Evolutionary conservation across 2,797 vertebrate genomes (phyloP).

Genomic region (Tamandua tetradactyla): DNA sequence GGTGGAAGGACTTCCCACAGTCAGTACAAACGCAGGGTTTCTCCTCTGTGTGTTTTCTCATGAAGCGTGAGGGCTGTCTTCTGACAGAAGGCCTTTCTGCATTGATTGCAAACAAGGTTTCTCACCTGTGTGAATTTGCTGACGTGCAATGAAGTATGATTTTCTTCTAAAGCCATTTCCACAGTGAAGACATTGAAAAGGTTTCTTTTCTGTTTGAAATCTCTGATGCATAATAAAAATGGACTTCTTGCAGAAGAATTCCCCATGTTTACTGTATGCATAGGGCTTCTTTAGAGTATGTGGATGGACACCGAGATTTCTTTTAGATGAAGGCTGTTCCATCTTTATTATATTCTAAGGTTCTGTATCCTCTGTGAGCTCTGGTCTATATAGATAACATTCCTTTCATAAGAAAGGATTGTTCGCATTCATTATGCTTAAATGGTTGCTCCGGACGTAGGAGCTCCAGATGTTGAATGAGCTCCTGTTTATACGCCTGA

Average conservation of each 20-base stretch:
- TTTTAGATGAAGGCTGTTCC: slow-evolving; percentile 54
- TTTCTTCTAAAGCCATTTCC: slow-evolving; percentile 78
- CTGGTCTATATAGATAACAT: slow-evolving; percentile 58
- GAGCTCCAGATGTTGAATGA: slow-evolving; percentile 46
- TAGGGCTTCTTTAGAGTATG: slow-evolving; percentile 66
- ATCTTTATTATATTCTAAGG: slow-evolving; percentile 57
- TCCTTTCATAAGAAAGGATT: slow-evolving; percentile 64
- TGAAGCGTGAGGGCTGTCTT: slow-evolving; percentile 80
- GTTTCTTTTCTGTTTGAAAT: slow-evolving; percentile 69
- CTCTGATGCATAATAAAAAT: slow-evolving; percentile 64
- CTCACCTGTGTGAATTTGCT: slow-evolving; percentile 79
- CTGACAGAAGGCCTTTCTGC: slow-evolving; percentile 78
- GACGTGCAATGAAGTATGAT: slow-evolving; percentile 77
- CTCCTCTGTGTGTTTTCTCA: slow-evolving; percentile 77
- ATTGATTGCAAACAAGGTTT: slow-evolving; percentile 78
- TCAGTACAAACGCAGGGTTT: slow-evolving; percentile 76
- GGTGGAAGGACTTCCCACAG: slow-evolving; percentile 78
- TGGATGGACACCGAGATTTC: slow-evolving; percentile 35
- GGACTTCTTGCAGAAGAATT: slow-evolving; percentile 68
- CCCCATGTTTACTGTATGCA: slow-evolving; percentile 62
- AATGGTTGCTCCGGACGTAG: slow-evolving; percentile 52
- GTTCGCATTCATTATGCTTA: slow-evolving; percentile 50
- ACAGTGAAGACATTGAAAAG: slow-evolving; percentile 76
- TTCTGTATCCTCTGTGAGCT: slow-evolving; percentile 54
- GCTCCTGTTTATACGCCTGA: slow-evolving; percentile 47